Base-by-base conservation (phyloP, 2,113 vertebrate genomes). In the Porphyrio hochstetteri region DNA sequence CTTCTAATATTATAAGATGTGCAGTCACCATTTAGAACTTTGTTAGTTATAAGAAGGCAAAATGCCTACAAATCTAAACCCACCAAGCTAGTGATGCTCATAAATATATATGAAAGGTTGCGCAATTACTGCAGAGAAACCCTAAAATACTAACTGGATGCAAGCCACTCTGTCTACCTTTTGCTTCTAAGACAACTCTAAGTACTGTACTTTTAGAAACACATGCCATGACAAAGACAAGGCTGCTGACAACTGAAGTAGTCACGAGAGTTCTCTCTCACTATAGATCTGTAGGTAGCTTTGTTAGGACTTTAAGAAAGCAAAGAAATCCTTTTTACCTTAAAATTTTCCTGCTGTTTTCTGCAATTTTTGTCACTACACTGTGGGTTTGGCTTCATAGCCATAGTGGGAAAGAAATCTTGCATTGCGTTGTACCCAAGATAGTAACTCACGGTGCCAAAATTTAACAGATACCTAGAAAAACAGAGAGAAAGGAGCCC, bases 391-490 rank as follows among this genome's bases (percentile, higher is more conserved):
- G 99, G 98, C 94, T 99, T 99, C 99, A 99, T 99, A 33, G 98
- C 94, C 99, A 99, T 99, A 60, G 98, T 98, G 77, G 99, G 99
- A 65, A 99, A 99, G 96, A 99, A 99, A 97, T 99, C 99, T 83
- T 99, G 98, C 99, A 99, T 99, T 2, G 99, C 99, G 35, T 99
- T 99, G 97, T 99, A 99, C 85, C 99, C 99, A 35, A 99, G 98
- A 90, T 99, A 99, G 84, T 99, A 98, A 97, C 99, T 99, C 91
- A 99, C 99, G 1, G 97, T 98, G 28, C 99, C 99, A 94, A 99
- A 99, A 89, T 98, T 98, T 92, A 99, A 97, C 75, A 99, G 97
- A 97, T 99, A 99, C 85, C 99, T 99, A 87, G 59, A 94, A 96
- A 93, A 59, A 77, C 25, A 92, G 33, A 64, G 16, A 91, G 63